A percentile compares a stretch with the other conserved stretches of the same genome.
Evolutionary conservation across 2,888 invertebrate genomes (phyloP).

Genomic region (Yponomeuta malinellus): DNA sequence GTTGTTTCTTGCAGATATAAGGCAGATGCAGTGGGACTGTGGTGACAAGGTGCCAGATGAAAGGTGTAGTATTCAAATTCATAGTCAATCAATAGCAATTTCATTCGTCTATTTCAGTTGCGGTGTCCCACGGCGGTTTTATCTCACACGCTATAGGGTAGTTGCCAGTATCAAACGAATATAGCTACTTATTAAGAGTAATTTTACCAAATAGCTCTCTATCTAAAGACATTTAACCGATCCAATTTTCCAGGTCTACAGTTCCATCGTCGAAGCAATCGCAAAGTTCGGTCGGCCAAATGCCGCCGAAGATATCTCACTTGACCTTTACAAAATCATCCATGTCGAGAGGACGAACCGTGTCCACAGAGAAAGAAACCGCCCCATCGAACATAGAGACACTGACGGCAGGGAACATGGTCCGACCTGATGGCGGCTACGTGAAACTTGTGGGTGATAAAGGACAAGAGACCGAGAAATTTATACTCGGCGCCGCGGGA

Average conservation of each 20-base stretch:
- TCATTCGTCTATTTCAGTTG: not conserved
- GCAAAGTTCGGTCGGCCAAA: not conserved
- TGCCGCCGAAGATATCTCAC: not conserved
- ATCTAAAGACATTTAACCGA: too few species aligned
- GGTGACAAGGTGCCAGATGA: not conserved
- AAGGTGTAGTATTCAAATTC: not conserved
- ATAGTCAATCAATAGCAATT: not conserved
- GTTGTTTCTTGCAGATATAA: not conserved
- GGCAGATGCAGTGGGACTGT: conserved; percentile 11
- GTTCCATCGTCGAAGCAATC: not conserved
- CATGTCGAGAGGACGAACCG: not conserved
- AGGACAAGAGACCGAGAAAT: conserved; percentile 50
- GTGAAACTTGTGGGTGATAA: conserved; percentile 48
- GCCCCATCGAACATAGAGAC: not conserved
- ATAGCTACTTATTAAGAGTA: too few species aligned
- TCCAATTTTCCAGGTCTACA: not conserved
- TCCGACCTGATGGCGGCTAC: conserved; percentile 2
- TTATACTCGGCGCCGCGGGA: conserved; percentile 58
- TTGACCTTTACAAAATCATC: not conserved
- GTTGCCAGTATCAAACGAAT: too few species aligned
- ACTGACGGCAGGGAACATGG: not conserved
- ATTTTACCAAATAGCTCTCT: too few species aligned
- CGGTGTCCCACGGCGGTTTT: too few species aligned
- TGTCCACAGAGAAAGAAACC: not conserved
- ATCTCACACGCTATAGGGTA: too few species aligned